phyloP scores from a whole-genome alignment of 2,113 vertebrate genomes.

The Haemorhous mexicanus region DNA sequence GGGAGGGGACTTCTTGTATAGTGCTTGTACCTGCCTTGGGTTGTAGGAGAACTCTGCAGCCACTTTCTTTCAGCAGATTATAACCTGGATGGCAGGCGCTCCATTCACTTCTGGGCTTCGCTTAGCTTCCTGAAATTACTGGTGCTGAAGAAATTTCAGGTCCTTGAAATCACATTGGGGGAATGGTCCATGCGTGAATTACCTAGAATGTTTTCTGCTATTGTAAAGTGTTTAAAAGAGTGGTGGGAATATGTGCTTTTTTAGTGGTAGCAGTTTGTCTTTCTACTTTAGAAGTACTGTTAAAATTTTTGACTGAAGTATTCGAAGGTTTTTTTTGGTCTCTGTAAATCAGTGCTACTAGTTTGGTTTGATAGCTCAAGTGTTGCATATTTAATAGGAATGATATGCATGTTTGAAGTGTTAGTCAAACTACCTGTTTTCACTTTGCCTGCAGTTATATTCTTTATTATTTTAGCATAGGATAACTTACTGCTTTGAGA shows the following conservation, averaged over 20 bases:
- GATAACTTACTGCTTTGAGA: not conserved
- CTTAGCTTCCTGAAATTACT: not conserved
- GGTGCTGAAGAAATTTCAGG: not conserved
- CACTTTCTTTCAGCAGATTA: not conserved
- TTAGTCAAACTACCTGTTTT: not conserved
- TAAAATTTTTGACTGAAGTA: not conserved
- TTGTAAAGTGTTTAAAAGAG: not conserved
- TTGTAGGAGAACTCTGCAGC: not conserved
- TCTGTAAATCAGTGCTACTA: not conserved
- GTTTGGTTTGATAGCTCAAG: not conserved
- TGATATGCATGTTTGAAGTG: not conserved
- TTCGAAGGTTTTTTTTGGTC: not conserved
- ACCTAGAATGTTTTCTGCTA: not conserved
- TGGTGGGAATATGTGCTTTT: not conserved
- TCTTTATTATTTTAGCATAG: slow-evolving; percentile 21
- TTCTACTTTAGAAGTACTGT: not conserved
- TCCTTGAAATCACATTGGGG: not conserved
- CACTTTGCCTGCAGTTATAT: not conserved
- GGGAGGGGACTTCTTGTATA: slow-evolving; percentile 66
- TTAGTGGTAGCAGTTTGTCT: not conserved
- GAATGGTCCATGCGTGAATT: not conserved
- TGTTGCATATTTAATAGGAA: slow-evolving; percentile 13
- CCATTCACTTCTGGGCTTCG: slow-evolving; percentile 14
- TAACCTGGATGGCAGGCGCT: slow-evolving; percentile 16
- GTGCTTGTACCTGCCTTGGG: slow-evolving; percentile 71